phyloP scores from a whole-genome alignment of 1,140 invertebrate species.

The Olivierus martensii region DNA sequence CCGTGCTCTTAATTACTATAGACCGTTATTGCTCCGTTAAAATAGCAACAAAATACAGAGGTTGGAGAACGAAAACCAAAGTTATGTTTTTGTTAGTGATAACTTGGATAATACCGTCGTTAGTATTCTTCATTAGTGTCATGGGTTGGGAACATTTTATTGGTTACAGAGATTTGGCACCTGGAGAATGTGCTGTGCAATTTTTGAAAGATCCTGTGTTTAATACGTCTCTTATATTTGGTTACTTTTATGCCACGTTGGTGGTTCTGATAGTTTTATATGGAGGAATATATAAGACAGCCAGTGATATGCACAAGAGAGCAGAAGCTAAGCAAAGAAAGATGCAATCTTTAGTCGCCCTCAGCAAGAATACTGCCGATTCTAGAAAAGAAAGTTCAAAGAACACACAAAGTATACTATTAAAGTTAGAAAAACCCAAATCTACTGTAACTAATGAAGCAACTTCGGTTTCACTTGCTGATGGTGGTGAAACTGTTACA shows the following conservation, averaged over 20 bases:
- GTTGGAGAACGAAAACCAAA: conserved; percentile 88
- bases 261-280: conserved; percentile 89
- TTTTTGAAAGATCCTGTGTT: conserved; percentile 96
- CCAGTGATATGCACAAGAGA: conserved; percentile 95
- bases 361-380: conserved; percentile 55
- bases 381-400: conserved; percentile 1
- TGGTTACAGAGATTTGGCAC: conserved; percentile 69
- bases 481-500: no score
- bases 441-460: neutral
- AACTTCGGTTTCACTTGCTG: no score
- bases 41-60: conserved; percentile 91
- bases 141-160: conserved; percentile 99
- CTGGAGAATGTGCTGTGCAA: conserved; percentile 89
- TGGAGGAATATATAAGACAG: conserved; percentile 94
- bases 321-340: conserved; percentile 88
- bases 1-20: conserved; percentile 94
- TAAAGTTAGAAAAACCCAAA: conserved; percentile 11
- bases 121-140: conserved; percentile 95
- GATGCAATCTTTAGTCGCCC: conserved; percentile 82
- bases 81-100: conserved; percentile 69
- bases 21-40: conserved; percentile 98
- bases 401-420: conserved; percentile 13
- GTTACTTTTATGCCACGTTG: conserved; percentile 94
- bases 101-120: conserved; percentile 93
- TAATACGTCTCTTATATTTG: conserved; percentile 93